Base-by-base conservation (phyloP, 2,888 invertebrate species). In the Drosophila kanekoi region DNA sequence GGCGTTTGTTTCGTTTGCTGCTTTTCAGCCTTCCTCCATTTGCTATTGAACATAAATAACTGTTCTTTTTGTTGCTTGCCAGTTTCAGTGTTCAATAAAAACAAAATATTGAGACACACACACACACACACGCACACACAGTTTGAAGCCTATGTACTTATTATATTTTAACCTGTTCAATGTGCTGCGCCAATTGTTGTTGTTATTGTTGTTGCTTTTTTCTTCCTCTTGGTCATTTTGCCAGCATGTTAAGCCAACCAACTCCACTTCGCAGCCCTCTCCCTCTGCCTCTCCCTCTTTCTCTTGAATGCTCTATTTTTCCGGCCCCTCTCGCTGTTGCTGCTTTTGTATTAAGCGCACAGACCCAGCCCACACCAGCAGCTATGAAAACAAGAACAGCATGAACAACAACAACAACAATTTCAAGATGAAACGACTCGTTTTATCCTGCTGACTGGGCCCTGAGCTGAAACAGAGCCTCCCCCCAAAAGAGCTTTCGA, bases 111-210 rank as follows among this genome's bases (percentile, higher is more conserved):
- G 65, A 44, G 23, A 44, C 43, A 44, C 33, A 44, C 43, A 45
- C 16, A 48, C 44, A 20, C 41, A 43, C 41, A 32, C 37, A 47
- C 33, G 43, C 13, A 47, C 14, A 33, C 33, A 51, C 35, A 38
- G 20, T 35, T n/a, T 40, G 10, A 40, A 63, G 60, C 73, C 72
- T 67, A 69, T 67, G 60, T 54, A 54, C 60, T 71, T 86, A 80
- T 82, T 86, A 77, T 82, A 77, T 77, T 86, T 86, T 80, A 86
- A 77, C 73, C 82, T 81, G 86, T 62, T 86, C 83, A 83, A 86
- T 86, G 81, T 80, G 68, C 78, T 67, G 73, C 80, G 56, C 61
- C 64, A 71, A 43, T 54, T 64, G 71, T 57, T 69, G 45, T 45
- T 60, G 57, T 57, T 57, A 45, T 35, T 48, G 32, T 38, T 53